Percentiles rank a stretch among this genome's conserved stretches.
Conservation (phyloP, 2,888 invertebrate species). For the Beris chalybata region DNA sequence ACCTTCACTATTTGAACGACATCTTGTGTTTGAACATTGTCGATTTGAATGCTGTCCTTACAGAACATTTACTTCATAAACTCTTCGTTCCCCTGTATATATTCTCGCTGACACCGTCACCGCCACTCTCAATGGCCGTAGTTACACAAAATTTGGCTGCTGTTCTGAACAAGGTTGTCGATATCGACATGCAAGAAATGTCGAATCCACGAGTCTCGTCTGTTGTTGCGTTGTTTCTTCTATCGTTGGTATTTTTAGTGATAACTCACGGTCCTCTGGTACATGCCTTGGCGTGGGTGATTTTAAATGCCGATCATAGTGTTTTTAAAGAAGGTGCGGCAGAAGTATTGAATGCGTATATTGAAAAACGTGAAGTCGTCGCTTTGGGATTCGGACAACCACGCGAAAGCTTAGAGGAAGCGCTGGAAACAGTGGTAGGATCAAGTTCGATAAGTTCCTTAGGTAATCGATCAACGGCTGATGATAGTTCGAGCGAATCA, state of each 20-base stretch:
- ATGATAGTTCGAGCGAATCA: slow-evolving; percentile 36
- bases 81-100: slow-evolving; percentile 92
- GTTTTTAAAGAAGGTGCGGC: slow-evolving; percentile 71
- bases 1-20: slow-evolving; percentile 96
- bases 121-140: slow-evolving; percentile 60
- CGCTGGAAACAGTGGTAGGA: slow-evolving; percentile 61
- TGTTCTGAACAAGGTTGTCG: slow-evolving; percentile 63
- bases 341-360: slow-evolving; percentile 67
- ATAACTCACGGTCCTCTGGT: slow-evolving; percentile 89
- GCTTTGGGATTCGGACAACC: slow-evolving; percentile 71
- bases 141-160: slow-evolving; percentile 67
- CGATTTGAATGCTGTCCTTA: slow-evolving; percentile 89
- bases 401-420: slow-evolving; percentile 74
- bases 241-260: slow-evolving; percentile 94
- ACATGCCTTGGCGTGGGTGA: slow-evolving; percentile 85
- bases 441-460: slow-evolving; percentile 40
- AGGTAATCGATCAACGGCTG: slow-evolving; percentile 23
- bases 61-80: slow-evolving; percentile 91
- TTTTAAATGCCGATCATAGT: slow-evolving; percentile 78
- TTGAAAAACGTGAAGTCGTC: slow-evolving; percentile 61
- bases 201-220: slow-evolving; percentile 78
- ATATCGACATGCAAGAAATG: slow-evolving; percentile 62
- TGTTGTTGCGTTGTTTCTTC: slow-evolving; percentile 85
- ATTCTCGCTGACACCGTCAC: slow-evolving; percentile 74
- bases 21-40: slow-evolving; percentile 90